phyloP scores from a whole-genome alignment of 2,113 vertebrate species.

The Xiphorhynchus elegans region DNA sequence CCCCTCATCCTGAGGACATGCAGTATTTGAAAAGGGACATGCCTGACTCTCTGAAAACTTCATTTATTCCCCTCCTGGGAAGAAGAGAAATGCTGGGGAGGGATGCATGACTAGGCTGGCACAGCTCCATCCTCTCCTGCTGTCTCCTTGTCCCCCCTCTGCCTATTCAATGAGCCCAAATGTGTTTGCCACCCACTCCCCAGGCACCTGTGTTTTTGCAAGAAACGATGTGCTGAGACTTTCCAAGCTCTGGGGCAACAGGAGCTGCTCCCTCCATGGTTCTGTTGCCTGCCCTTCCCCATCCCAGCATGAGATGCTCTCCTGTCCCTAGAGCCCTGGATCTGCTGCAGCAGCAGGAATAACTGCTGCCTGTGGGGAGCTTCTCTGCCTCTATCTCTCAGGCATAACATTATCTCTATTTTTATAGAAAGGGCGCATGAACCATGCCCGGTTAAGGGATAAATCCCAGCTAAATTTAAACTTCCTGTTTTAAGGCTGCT shows the following conservation, averaged over 20 bases:
- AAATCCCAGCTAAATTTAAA: slow-evolving; percentile 62
- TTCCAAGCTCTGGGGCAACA: not conserved
- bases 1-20: not conserved
- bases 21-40: fast-evolving
- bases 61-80: not conserved
- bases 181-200: not conserved
- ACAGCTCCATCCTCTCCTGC: not conserved
- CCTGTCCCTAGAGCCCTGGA: not conserved
- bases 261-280: not conserved
- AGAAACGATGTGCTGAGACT: not conserved
- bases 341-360: not conserved
- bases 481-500: slow-evolving; percentile 40
- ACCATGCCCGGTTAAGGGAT: slow-evolving; percentile 8
- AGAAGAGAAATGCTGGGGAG: not conserved
- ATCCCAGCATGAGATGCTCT: not conserved
- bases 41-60: fast-evolving
- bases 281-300: fast-evolving
- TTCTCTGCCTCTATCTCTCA: not conserved
- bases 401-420: slow-evolving; percentile 49
- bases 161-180: not conserved
- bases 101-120: not conserved
- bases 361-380: not conserved
- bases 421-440: slow-evolving; percentile 21
- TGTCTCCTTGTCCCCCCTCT: not conserved
- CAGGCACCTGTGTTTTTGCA: fast-evolving